phyloP scores from a whole-genome alignment of 1,140 invertebrate genomes.

The Drosophila miranda region DNA sequence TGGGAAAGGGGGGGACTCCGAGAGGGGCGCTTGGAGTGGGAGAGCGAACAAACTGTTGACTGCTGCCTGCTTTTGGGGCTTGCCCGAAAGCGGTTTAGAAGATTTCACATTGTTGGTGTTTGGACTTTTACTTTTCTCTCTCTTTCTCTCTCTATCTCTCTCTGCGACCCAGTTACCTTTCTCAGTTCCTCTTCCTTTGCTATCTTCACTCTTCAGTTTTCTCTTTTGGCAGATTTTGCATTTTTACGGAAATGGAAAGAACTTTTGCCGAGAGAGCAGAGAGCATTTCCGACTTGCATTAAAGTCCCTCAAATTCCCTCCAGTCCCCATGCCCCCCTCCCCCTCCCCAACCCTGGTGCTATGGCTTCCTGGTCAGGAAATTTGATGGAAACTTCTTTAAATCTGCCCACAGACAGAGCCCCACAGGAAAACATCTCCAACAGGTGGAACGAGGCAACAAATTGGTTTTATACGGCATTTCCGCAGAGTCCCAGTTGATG shows the following conservation, averaged over 20 bases:
- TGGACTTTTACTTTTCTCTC: constrained; percentile 36
- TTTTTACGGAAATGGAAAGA: constrained; percentile 58
- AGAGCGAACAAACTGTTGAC: constrained; percentile 12
- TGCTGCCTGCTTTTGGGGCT: constrained; percentile 9
- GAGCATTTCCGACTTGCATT: constrained; percentile 68
- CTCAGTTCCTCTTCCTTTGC: background rate
- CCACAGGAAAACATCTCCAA: constrained; percentile 2
- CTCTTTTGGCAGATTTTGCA: background rate
- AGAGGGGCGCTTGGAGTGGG: background rate
- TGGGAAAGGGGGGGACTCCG: constrained; percentile 1
- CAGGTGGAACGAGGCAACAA: constrained; percentile 43
- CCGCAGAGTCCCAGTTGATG: constrained; percentile 32
- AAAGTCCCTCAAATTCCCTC: constrained; percentile 35
- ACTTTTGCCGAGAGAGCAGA: constrained; percentile 33
- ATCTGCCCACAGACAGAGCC: constrained; percentile 24
- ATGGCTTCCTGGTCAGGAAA: constrained; percentile 52
- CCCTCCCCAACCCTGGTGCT: constrained; percentile 12
- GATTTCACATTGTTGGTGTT: constrained; percentile 26
- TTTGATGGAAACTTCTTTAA: constrained; percentile 66
- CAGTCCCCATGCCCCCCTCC: too few species aligned
- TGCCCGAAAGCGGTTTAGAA: constrained; percentile 34
- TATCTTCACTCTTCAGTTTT: background rate
- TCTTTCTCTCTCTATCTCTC: background rate
- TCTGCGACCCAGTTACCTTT: constrained; percentile 18
- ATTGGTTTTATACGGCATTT: constrained; percentile 71